A percentile compares a stretch with the other conserved stretches of the same genome.
phyloP scores from a whole-genome alignment of 2,113 vertebrate genomes.

The Uria aalge region DNA sequence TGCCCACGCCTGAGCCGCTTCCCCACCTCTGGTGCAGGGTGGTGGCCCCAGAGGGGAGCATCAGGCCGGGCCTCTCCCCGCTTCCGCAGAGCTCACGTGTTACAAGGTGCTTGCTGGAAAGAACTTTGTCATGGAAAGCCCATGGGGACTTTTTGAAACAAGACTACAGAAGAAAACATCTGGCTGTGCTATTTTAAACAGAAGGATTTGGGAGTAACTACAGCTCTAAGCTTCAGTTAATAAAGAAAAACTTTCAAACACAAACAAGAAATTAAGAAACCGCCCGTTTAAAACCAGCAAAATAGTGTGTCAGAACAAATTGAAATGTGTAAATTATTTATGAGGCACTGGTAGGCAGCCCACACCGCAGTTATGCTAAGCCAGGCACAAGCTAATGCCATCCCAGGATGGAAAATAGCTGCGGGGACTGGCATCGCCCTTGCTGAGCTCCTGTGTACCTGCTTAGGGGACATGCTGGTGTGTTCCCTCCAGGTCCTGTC shows the following conservation, averaged over 20 bases:
- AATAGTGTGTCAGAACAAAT: neutral
- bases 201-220: neutral
- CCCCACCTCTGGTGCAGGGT: neutral
- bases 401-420: neutral
- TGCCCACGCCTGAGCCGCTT: neutral
- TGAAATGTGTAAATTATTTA: neutral
- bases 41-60: neutral
- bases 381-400: neutral
- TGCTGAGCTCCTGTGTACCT: neutral
- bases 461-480: neutral
- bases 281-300: neutral
- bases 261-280: neutral
- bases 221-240: neutral
- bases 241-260: neutral
- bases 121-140: neutral
- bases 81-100: rapidly evolving
- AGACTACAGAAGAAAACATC: neutral
- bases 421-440: too few species aligned
- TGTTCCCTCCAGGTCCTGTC: neutral
- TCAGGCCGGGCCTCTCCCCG: rapidly evolving
- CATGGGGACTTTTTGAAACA: neutral
- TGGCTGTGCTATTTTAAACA: neutral
- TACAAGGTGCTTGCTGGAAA: neutral
- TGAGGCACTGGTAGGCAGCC: neutral
- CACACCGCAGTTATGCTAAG: neutral